Evolutionary conservation across 2,888 invertebrate species (phyloP).

Genomic region (Lysandra bellargus): DNA sequence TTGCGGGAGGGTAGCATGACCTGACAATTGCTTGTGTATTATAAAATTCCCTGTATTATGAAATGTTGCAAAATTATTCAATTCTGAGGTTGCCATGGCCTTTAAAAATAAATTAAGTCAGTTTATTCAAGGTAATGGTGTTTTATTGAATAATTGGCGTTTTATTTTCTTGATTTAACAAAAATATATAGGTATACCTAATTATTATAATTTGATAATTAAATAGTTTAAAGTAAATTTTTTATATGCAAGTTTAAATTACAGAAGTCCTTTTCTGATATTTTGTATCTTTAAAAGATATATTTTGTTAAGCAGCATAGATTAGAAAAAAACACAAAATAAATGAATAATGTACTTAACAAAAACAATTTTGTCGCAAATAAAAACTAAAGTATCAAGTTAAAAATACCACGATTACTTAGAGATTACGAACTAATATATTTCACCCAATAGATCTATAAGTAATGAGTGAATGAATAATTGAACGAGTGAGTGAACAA

Average conservation of each 20-base stretch:
- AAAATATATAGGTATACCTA: too few relatives aligned
- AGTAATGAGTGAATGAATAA: background rate
- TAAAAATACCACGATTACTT: background rate
- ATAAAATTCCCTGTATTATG: background rate
- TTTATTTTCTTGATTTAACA: background rate
- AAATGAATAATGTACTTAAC: too few relatives aligned
- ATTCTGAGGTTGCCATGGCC: background rate
- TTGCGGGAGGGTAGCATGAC: background rate
- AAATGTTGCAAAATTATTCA: background rate
- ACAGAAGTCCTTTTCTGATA: too few relatives aligned
- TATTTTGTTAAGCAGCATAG: too few relatives aligned
- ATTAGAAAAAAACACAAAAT: too few relatives aligned
- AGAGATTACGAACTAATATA: background rate
- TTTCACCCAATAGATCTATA: background rate
- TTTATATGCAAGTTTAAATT: too few relatives aligned
- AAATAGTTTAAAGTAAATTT: too few relatives aligned
- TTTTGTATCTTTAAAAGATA: too few relatives aligned
- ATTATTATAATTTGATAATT: too few relatives aligned
- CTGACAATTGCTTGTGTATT: background rate
- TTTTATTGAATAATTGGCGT: background rate
- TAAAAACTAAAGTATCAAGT: background rate
- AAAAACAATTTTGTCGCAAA: background rate
- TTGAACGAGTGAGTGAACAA: constrained; percentile 10
- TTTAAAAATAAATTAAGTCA: background rate
- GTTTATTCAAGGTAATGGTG: background rate